Percentiles rank a stretch among this genome's conserved stretches.
Evolutionary conservation across 2,888 invertebrate species (phyloP).

Genomic region (Falcaria lacertinaria): DNA sequence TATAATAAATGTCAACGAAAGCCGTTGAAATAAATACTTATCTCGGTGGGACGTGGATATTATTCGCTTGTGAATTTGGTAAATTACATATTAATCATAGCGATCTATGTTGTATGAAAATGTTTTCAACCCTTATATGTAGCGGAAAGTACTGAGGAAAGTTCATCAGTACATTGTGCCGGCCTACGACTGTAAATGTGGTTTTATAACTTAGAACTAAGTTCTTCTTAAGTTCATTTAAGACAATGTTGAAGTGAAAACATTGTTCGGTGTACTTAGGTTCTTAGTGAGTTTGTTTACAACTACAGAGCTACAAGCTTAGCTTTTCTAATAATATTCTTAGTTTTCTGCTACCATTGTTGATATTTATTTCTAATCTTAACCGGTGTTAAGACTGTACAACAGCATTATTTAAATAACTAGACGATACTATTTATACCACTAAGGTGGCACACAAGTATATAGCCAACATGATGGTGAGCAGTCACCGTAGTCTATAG

Average conservation of each 20-base stretch:
- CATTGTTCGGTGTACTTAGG: background rate
- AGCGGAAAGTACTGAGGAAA: background rate
- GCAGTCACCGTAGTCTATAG: too few relatives aligned
- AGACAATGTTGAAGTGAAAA: background rate
- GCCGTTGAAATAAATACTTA: constrained; percentile 9
- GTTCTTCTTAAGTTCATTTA: background rate
- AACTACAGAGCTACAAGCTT: too few relatives aligned
- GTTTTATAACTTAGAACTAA: background rate
- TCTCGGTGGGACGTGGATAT: background rate
- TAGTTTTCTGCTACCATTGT: too few relatives aligned
- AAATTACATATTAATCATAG: background rate
- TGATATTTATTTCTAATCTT: too few relatives aligned
- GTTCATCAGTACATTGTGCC: background rate
- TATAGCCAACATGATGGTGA: too few relatives aligned
- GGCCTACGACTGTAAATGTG: background rate
- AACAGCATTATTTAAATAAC: too few relatives aligned
- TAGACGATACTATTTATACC: too few relatives aligned
- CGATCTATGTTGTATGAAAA: too few relatives aligned
- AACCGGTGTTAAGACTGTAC: too few relatives aligned
- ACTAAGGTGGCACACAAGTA: too few relatives aligned
- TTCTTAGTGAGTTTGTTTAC: background rate
- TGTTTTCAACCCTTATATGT: too few relatives aligned
- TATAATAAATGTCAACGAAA: constrained; percentile 18
- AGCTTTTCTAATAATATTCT: too few relatives aligned
- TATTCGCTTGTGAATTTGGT: background rate